phyloP scores from a whole-genome alignment of 2,888 invertebrate species.

The Megamerina dolium region DNA sequence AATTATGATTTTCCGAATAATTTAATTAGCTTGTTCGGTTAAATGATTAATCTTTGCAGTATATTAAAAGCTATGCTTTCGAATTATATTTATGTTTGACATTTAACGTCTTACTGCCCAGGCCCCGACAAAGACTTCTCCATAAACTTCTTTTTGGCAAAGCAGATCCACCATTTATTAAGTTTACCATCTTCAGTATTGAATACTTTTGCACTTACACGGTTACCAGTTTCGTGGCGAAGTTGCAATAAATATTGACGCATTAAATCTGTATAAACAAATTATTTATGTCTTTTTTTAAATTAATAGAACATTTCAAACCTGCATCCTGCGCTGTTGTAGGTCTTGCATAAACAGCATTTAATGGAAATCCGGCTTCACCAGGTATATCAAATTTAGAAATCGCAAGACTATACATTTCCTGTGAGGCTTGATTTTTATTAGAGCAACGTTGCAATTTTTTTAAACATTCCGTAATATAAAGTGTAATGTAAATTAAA shows the following conservation, averaged over 20 bases:
- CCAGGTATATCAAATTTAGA: slow-evolving; percentile 96
- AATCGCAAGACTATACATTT: slow-evolving; percentile 94
- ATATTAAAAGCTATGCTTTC: too few species aligned
- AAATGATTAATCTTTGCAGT: too few species aligned
- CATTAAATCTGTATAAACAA: slow-evolving; percentile 67
- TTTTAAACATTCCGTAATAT: slow-evolving; percentile 96
- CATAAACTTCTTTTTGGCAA: slow-evolving; percentile 99
- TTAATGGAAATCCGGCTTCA: slow-evolving; percentile 88
- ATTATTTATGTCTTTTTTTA: background rate
- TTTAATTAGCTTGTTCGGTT: too few species aligned
- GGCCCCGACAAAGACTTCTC: slow-evolving; percentile 77
- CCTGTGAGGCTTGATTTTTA: slow-evolving; percentile 84
- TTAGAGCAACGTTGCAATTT: slow-evolving; percentile 85
- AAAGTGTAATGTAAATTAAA: slow-evolving; percentile 93
- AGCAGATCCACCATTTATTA: slow-evolving; percentile 99
- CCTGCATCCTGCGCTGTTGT: slow-evolving; percentile 72
- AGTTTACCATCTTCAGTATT: slow-evolving; percentile 87
- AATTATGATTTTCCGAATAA: too few species aligned
- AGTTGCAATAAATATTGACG: slow-evolving; percentile 89
- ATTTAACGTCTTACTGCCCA: slow-evolving; percentile 43
- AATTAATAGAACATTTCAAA: slow-evolving; percentile 35
- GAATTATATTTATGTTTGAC: too few species aligned
- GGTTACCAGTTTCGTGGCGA: slow-evolving; percentile 87
- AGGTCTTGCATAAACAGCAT: slow-evolving; percentile 91
- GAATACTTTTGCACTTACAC: slow-evolving; percentile 89